Evolutionary conservation across 2,888 invertebrate genomes (phyloP), one percentile per base, ranked within the genome.

Genomic region (Eretmocerus hayati): DNA sequence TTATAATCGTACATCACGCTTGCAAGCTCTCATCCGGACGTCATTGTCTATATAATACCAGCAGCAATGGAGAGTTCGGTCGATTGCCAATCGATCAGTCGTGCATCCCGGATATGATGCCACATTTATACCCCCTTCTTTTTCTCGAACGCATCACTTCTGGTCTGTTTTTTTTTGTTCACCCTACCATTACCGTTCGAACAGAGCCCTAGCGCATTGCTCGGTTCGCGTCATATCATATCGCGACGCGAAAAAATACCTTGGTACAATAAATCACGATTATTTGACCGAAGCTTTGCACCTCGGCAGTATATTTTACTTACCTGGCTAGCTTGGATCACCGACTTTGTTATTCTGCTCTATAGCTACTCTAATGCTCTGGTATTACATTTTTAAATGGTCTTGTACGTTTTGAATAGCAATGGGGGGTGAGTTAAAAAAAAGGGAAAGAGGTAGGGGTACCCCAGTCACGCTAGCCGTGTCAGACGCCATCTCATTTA

Each of bases 331-430:
- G 61, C 65, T 67, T 62, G 71, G 66, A 69, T 69, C 69, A 67
- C 64, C 63, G 57, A 56, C 57, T 46, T 52, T 50, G 48, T 31
- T 32, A 54, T 56, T 56, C 52, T 21, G 16, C 36, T 36, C 54
- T 43, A 46, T 39, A 26, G 39, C 47, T 52, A 46, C 35, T 52
- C 55, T 38, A 50, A n/a, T 50, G 51, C 57, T 56, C 56, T 50
- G 69, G 70, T 67, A 70, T 71, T 70, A 70, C 65, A 69, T 67
- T 71, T 71, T 71, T 71, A 68, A 70, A 71, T 67, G 70, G 69
- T 70, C 70, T 69, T 67, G 59, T 69, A 68, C 69, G 67, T 69
- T 71, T 71, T 68, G 71, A 69, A 71, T 69, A 70, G 70, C 66
- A 71, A 70, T 69, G 60, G 66, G 61, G 62, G 62, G 8, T 13